Conservation (phyloP, 2,113 vertebrate species). For the Rhinolophus ferrumequinum region DNA sequence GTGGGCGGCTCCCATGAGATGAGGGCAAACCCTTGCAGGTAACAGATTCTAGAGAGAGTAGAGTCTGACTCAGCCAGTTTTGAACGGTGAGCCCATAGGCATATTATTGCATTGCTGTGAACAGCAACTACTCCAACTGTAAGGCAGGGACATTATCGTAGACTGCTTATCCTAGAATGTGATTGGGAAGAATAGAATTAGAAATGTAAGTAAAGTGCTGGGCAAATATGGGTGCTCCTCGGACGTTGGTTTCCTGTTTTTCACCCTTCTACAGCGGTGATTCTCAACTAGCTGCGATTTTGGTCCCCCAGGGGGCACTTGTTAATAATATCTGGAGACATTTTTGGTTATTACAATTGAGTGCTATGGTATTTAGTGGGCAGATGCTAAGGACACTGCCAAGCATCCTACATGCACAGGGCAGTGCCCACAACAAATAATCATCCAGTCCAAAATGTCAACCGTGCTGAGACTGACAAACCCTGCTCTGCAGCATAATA, state of each 20-base stretch:
- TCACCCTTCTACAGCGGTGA: not conserved
- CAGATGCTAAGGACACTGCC: not conserved
- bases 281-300: not conserved
- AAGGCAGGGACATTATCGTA: slow-evolving; percentile 35
- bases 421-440: not conserved
- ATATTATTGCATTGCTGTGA: slow-evolving; percentile 37
- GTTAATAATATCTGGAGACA: not conserved
- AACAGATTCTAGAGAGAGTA: not conserved
- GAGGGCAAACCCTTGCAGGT: not conserved
- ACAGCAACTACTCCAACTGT: not conserved
- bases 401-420: not conserved
- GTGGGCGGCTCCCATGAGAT: not conserved
- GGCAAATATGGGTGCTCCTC: not conserved
- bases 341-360: not conserved
- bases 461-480: not conserved
- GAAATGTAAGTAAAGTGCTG: not conserved
- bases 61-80: not conserved
- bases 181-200: not conserved
- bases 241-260: not conserved
- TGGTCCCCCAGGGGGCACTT: not conserved
- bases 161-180: slow-evolving; percentile 43
- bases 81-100: slow-evolving; percentile 32
- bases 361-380: not conserved
- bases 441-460: not conserved
- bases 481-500: not conserved